Evolutionary conservation across 2,797 vertebrate species (phyloP).

Genomic region (Syngnathus acus): DNA sequence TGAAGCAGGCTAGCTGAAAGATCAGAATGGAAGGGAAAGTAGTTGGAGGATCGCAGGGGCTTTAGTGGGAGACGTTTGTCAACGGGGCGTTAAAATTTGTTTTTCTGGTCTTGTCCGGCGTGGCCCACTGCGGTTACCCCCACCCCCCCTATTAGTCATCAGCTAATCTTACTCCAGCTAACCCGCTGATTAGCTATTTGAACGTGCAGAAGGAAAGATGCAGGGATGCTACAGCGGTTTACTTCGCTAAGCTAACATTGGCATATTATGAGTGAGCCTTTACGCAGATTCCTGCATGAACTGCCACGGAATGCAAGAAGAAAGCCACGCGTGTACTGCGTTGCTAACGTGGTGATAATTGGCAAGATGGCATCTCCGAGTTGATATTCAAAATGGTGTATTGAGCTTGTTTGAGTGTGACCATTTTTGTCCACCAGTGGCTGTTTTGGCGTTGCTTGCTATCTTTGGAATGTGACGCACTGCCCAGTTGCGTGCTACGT

Average conservation of each 20-base stretch:
- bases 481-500: constrained; percentile 32
- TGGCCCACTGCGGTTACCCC: neutral
- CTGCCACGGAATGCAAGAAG: constrained; percentile 16
- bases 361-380: constrained; percentile 64
- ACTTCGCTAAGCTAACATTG: constrained; percentile 45
- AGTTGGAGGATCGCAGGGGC: neutral
- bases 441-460: constrained; percentile 49
- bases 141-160: constrained; percentile 7
- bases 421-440: constrained; percentile 59
- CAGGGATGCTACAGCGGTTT: constrained; percentile 52
- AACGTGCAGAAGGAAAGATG: constrained; percentile 38
- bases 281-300: constrained; percentile 26
- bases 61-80: neutral
- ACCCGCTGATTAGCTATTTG: constrained; percentile 49
- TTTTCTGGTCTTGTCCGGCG: neutral
- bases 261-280: constrained; percentile 25
- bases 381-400: constrained; percentile 78
- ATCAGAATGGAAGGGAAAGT: constrained; percentile 18
- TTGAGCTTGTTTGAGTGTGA: constrained; percentile 66
- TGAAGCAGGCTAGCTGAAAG: constrained; percentile 42
- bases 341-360: constrained; percentile 48
- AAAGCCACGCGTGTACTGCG: constrained; percentile 1
- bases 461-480: constrained; percentile 48
- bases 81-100: neutral
- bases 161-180: constrained; percentile 29